Evolutionary conservation across 2,113 vertebrate species (phyloP).

Genomic region (Callocephalon fimbriatum): DNA sequence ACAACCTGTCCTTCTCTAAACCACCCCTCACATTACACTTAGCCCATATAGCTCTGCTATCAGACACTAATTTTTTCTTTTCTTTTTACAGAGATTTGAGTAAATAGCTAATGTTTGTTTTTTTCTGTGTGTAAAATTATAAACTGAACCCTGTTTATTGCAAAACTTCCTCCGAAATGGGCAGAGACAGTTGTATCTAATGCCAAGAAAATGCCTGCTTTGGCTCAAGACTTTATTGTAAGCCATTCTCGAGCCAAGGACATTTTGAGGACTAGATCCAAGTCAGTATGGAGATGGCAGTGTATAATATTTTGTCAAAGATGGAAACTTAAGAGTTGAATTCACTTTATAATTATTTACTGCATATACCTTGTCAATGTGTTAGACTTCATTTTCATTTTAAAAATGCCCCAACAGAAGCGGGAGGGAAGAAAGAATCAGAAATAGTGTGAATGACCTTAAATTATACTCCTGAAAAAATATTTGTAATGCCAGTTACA

Average conservation of each 20-base stretch:
- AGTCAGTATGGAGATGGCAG: constrained; percentile 52
- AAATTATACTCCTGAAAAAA: neutral
- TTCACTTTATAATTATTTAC: constrained; percentile 21
- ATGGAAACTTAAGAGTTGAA: constrained; percentile 61
- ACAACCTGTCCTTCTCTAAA: neutral
- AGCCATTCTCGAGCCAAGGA: constrained; percentile 73
- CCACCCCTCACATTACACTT: too few relatives aligned
- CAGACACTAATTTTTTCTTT: neutral
- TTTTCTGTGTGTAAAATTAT: constrained; percentile 20
- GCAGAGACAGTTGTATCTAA: neutral
- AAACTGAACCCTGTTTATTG: constrained; percentile 51
- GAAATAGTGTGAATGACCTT: neutral
- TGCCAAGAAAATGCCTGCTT: constrained; percentile 76
- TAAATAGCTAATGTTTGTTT: neutral
- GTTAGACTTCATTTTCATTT: neutral
- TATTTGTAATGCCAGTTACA: neutral
- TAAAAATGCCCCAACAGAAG: neutral
- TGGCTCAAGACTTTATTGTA: constrained; percentile 77
- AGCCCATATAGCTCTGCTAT: neutral
- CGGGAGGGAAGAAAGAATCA: neutral
- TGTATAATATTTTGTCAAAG: constrained; percentile 63
- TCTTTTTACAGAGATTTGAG: neutral
- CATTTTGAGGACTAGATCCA: constrained; percentile 72
- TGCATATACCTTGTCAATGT: neutral
- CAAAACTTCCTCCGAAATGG: constrained; percentile 47